These are phyloP conservation scores for Chromobotia macracanthus DNA, from an alignment of 2,797 vertebrate genomes.

Conservation along the genomic window DNA sequence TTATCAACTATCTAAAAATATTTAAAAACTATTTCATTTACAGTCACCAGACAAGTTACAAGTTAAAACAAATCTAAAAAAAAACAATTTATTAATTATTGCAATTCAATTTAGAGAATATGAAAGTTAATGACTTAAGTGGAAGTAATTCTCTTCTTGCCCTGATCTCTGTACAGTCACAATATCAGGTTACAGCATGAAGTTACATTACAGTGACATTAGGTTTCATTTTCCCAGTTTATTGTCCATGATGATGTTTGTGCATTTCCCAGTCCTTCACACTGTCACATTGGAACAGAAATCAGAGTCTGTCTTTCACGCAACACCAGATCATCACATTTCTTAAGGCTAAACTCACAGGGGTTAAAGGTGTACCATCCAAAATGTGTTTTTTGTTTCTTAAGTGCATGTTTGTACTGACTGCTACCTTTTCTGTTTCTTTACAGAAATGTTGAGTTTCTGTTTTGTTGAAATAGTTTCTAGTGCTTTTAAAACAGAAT, in stretches of 20 bases:
- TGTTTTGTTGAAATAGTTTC: background rate
- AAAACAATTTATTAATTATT: slow-evolving; percentile 8
- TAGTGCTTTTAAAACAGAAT: slow-evolving; percentile 9
- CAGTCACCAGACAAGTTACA: background rate
- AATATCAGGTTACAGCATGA: slow-evolving; percentile 7
- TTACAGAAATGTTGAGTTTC: background rate
- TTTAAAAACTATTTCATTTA: background rate
- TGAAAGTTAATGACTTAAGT: background rate
- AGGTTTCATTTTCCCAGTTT: background rate
- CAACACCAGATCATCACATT: background rate
- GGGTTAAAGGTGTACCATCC: background rate
- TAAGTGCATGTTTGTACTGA: background rate
- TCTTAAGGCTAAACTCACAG: background rate
- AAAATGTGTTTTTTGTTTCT: slow-evolving; percentile 7
- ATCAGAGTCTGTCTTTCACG: background rate
- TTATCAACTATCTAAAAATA: background rate
- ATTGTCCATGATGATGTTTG: background rate
- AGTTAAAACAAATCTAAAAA: background rate
- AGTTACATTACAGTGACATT: background rate
- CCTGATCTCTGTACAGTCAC: slow-evolving; percentile 4
- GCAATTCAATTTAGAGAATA: slow-evolving; percentile 11
- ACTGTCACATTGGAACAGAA: slow-evolving; percentile 1
- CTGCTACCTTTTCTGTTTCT: background rate
- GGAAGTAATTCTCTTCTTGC: background rate
- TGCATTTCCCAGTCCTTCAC: slow-evolving; percentile 12